Conservation (phyloP, 37 sponge, comb jelly and placozoan species). For the Cladorhizidae sp. region DNA sequence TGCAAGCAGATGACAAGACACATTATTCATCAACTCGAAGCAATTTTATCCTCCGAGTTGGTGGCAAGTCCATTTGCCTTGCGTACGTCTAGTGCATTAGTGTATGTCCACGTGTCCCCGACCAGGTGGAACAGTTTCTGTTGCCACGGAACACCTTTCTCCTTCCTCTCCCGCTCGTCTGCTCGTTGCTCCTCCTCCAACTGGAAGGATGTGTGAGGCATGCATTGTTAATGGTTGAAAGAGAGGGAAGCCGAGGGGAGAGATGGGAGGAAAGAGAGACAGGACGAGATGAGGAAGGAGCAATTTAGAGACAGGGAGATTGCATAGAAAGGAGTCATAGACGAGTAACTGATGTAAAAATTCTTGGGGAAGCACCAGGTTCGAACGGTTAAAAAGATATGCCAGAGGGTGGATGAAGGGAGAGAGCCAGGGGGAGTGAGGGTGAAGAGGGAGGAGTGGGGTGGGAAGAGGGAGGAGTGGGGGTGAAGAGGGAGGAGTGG, state of each 20-base stretch:
- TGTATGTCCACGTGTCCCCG: constrained; percentile 75
- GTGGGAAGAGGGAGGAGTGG: too few species aligned
- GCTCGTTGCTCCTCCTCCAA: constrained; percentile 90
- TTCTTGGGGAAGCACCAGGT: too few species aligned
- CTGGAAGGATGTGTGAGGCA: too few species aligned
- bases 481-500: too few species aligned
- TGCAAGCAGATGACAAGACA: too few species aligned
- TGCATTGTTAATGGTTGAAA: too few species aligned
- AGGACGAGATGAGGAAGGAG: neutral
- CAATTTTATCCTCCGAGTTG: neutral
- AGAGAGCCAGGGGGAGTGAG: too few species aligned
- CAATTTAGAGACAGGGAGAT: neutral
- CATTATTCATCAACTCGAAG: too few species aligned
- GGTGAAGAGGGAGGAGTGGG: too few species aligned
- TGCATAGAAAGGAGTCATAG: too few species aligned
- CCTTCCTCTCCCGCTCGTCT: constrained; percentile 77
- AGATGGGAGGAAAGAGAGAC: neutral
- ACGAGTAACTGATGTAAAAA: neutral
- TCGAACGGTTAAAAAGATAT: too few species aligned
- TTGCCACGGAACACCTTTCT: constrained; percentile 78
- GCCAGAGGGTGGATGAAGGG: too few species aligned
- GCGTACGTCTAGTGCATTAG: constrained; percentile 29
- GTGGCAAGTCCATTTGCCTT: neutral
- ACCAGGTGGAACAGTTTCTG: constrained; percentile 74
- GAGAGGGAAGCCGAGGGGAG: neutral